Evolutionary conservation across 2,113 vertebrate species (phyloP).

Genomic region (Pluvianellus socialis): DNA sequence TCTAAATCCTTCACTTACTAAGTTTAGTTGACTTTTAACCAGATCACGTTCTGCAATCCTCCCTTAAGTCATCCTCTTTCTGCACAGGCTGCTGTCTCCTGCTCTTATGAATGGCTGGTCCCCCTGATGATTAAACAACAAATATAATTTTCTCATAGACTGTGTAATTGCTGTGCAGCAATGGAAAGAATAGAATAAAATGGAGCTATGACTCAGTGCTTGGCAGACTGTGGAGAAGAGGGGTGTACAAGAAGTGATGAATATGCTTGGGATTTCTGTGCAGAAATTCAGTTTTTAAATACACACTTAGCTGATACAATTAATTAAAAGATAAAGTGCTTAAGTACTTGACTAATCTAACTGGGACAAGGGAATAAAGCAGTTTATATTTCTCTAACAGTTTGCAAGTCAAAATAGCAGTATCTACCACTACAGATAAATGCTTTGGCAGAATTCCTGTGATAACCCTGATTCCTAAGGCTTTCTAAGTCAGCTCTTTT

Average conservation of each 20-base stretch:
- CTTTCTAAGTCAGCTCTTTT: slow-evolving; percentile 38
- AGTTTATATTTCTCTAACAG: slow-evolving; percentile 23
- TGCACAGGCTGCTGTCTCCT: background rate
- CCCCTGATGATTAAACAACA: slow-evolving; percentile 57
- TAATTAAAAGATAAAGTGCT: slow-evolving; percentile 67
- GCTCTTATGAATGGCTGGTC: slow-evolving; percentile 22
- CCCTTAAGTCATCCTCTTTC: background rate
- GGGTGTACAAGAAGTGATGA: slow-evolving; percentile 9
- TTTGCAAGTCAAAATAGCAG: slow-evolving; percentile 25
- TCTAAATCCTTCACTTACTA: background rate
- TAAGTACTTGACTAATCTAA: slow-evolving; percentile 49
- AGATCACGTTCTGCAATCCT: background rate
- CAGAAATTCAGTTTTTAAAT: slow-evolving; percentile 57
- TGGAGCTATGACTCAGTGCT: slow-evolving; percentile 65
- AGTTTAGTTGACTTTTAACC: background rate
- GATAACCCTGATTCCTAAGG: slow-evolving; percentile 19
- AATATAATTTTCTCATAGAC: slow-evolving; percentile 31
- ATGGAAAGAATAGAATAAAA: slow-evolving; percentile 65
- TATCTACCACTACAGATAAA: slow-evolving; percentile 7
- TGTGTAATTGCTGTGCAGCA: slow-evolving; percentile 63
- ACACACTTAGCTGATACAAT: slow-evolving; percentile 50
- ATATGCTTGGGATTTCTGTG: slow-evolving; percentile 41
- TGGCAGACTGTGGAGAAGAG: slow-evolving; percentile 60
- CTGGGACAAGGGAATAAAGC: slow-evolving; percentile 27
- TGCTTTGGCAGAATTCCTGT: slow-evolving; percentile 2